Evolutionary conservation across 2,888 invertebrate genomes (phyloP), one percentile per base, ranked within the genome.

Genomic region (Platerodrilus igneus): DNA sequence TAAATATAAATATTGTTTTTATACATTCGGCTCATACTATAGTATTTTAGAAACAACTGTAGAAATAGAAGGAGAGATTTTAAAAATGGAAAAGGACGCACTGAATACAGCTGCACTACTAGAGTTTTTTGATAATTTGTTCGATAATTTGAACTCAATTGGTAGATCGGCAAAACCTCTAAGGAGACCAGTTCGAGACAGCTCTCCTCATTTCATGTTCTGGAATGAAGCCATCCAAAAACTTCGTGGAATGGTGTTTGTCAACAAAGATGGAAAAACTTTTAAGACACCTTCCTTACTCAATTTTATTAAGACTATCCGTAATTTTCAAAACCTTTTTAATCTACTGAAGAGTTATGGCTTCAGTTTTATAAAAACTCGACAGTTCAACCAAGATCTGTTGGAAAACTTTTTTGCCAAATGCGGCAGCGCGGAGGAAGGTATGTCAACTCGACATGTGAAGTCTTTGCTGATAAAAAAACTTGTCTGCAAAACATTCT

Each of bases 41-140:
- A 16, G n/a, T 15, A 9, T 27, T 27, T 27, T 8, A 27, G 27
- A 27, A 27, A 27, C 27, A 3, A 27, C 27, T 16, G 27, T 27
- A 6, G 27, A 27, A 27, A 27, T 11, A 16, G 16, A 27, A 16
- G 27, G 15, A 17, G 4, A 27, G 16, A 16, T 17, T n/a, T 8
- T 11, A 7, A 27, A 15, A 15, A 27, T 27, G 27, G 27, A 27
- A 27, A 27, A 9, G 27, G 16, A 27, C 15, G 27, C 27, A 8
- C 15, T 27, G 14, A 17, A 27, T 11, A 27, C 27, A 16, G 27
- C 27, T 17, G 7, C 8, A 6, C 15, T 27, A 8, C 15, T 27
- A 2, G 8, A 27, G 3, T 27, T 27, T 27, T 27, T 27, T 27
- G 27, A 15, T 9, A 14, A 27, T 27, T 27, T 27, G 8, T 27